A percentile compares a stretch with the other conserved stretches of the same genome.
These are phyloP conservation scores for Ligdia adustata DNA, from an alignment of 2,888 invertebrate species.

Conservation along the genomic window DNA sequence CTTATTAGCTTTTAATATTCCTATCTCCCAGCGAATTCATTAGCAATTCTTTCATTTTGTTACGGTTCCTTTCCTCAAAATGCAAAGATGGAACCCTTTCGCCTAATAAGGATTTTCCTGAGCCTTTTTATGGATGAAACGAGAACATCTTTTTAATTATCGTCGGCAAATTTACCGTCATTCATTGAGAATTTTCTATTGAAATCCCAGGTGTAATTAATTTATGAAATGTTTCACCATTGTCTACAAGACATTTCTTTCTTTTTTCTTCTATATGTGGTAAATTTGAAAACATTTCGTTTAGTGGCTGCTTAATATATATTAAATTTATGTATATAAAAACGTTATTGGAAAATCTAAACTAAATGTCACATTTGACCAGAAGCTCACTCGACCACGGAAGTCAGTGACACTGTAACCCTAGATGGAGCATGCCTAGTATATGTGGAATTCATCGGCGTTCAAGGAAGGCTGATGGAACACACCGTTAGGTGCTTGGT, in stretches of 20 bases:
- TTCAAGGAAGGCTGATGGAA: too few relatives aligned
- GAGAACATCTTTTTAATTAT: slow-evolving; percentile 26
- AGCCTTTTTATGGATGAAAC: slow-evolving; percentile 17
- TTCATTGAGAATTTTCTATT: slow-evolving; percentile 21
- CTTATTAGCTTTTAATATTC: slow-evolving; percentile 17
- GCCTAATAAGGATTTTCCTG: slow-evolving; percentile 22
- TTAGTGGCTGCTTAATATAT: too few relatives aligned
- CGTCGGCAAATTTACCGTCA: slow-evolving; percentile 18
- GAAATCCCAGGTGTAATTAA: background rate
- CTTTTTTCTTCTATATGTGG: too few relatives aligned
- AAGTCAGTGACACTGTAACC: too few relatives aligned
- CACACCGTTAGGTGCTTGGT: too few relatives aligned
- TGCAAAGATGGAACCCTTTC: slow-evolving; percentile 25
- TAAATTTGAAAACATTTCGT: too few relatives aligned
- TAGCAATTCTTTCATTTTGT: slow-evolving; percentile 31
- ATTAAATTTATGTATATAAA: too few relatives aligned
- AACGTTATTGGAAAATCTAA: too few relatives aligned
- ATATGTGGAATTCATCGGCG: too few relatives aligned
- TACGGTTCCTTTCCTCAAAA: slow-evolving; percentile 24
- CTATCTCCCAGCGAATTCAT: slow-evolving; percentile 23
- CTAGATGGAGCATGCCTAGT: too few relatives aligned
- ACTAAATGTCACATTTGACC: too few relatives aligned
- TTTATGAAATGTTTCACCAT: background rate
- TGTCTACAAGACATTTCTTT: background rate
- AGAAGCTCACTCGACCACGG: too few relatives aligned